A percentile compares a stretch with the other conserved stretches of the same genome.
These are phyloP conservation scores for Lasioglossum malachurum DNA, from an alignment of 2,888 invertebrate species.

Conservation along the genomic window DNA sequence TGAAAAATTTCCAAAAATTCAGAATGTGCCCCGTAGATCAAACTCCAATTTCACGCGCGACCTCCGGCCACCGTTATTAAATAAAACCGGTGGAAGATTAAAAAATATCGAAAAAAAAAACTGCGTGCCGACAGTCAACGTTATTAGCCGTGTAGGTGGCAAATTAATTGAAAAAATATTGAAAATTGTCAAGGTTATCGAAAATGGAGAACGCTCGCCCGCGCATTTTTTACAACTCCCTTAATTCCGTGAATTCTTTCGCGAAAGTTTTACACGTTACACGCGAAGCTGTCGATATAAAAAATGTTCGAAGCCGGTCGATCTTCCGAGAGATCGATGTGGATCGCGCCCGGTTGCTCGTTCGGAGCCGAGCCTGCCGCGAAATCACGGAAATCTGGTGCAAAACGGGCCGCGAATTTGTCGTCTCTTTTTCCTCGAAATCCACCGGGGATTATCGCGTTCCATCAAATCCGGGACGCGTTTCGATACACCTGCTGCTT, in stretches of 20 bases:
- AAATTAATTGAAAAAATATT: not conserved
- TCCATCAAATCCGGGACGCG: slow-evolving; percentile 32
- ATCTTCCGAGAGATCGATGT: not conserved
- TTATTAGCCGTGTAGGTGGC: not conserved
- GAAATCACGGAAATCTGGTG: slow-evolving; percentile 6
- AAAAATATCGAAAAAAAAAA: no score
- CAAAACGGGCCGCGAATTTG: slow-evolving; percentile 12
- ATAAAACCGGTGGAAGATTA: no score
- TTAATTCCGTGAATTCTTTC: not conserved
- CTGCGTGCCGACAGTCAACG: no score
- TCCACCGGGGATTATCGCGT: slow-evolving; percentile 21
- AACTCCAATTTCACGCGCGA: no score
- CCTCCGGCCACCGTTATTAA: no score
- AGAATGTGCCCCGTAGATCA: no score
- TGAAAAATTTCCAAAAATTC: no score
- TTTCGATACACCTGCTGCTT: slow-evolving; percentile 40
- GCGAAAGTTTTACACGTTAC: not conserved
- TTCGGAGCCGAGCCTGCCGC: not conserved
- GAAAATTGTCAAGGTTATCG: not conserved
- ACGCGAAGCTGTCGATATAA: not conserved
- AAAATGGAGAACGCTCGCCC: no score
- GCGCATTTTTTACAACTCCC: not conserved
- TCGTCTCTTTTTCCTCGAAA: slow-evolving; percentile 5
- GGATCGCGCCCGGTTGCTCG: not conserved
- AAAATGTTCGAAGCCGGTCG: not conserved